These are phyloP conservation scores for Phataginus tetradactyla DNA, from an alignment of 2,797 vertebrate genomes.

Conservation along the genomic window DNA sequence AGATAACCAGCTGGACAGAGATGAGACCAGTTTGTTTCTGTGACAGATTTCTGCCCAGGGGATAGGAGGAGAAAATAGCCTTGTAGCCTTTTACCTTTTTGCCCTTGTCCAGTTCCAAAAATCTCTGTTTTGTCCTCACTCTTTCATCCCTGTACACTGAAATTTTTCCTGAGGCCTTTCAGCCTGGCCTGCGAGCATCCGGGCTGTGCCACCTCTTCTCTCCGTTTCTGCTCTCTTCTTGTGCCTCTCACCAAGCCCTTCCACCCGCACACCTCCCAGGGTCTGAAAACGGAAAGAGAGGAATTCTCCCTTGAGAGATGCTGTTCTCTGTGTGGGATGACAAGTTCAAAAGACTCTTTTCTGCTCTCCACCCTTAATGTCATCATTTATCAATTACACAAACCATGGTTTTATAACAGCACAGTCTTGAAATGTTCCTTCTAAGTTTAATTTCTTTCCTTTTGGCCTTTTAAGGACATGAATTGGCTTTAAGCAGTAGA, in stretches of 20 bases:
- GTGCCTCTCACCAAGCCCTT: background rate
- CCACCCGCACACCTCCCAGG: background rate
- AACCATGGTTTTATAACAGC: constrained; percentile 40
- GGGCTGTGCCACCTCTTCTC: background rate
- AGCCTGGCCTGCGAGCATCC: background rate
- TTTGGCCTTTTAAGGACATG: constrained; percentile 75
- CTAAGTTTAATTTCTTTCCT: constrained; percentile 66
- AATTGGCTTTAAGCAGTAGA: constrained; percentile 53
- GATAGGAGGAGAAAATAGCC: background rate
- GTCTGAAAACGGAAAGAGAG: background rate
- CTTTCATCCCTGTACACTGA: background rate
- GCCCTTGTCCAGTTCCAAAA: background rate
- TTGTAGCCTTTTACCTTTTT: background rate
- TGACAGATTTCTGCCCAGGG: background rate
- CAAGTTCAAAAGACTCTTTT: background rate
- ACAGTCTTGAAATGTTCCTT: constrained; percentile 57
- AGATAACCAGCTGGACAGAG: background rate
- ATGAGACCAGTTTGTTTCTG: background rate
- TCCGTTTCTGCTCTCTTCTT: background rate
- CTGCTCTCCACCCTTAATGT: background rate
- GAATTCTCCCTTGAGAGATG: background rate
- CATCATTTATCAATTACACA: constrained; percentile 49
- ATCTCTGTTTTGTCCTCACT: background rate
- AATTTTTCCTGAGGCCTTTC: background rate
- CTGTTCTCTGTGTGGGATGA: background rate